Percentiles rank a stretch among this genome's conserved stretches.
Conservation (phyloP, 2,888 invertebrate species). For the Carpatolechia fugitivella region DNA sequence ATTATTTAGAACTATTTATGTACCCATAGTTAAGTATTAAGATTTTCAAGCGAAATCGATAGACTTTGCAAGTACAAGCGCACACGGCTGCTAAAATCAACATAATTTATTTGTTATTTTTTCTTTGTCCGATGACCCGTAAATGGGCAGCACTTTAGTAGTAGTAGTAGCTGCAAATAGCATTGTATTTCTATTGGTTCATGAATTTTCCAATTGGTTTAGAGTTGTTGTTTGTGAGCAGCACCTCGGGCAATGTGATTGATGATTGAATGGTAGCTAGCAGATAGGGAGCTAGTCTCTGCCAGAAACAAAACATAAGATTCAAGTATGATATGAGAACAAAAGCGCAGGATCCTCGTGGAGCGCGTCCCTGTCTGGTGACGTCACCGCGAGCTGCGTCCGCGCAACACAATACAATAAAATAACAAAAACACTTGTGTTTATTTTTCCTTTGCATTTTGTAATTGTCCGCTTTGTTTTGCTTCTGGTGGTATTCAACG, state of each 20-base stretch:
- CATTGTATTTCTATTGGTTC: too few relatives aligned
- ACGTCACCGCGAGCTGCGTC: not conserved
- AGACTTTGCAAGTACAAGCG: constrained; percentile 57
- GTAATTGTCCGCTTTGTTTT: constrained; percentile 40
- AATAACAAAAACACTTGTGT: constrained; percentile 39
- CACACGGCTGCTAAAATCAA: constrained; percentile 1
- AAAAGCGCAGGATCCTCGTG: not conserved
- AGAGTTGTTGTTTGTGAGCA: too few relatives aligned
- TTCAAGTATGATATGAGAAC: too few relatives aligned
- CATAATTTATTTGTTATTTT: constrained; percentile 16
- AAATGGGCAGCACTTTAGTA: not conserved
- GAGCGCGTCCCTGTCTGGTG: not conserved
- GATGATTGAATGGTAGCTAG: too few relatives aligned
- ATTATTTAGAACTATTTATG: constrained; percentile 54
- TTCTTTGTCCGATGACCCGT: not conserved
- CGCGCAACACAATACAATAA: not conserved
- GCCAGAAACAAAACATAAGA: too few relatives aligned
- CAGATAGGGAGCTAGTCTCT: too few relatives aligned
- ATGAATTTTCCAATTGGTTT: too few relatives aligned
- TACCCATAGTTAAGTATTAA: constrained; percentile 42
- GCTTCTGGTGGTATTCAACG: constrained; percentile 20
- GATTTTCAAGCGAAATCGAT: constrained; percentile 28
- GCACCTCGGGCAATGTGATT: too few relatives aligned
- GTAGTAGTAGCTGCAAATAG: too few relatives aligned
- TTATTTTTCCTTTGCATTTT: constrained; percentile 29